Conservation (phyloP, 2,113 vertebrate genomes). For the Sander lucioperca region DNA sequence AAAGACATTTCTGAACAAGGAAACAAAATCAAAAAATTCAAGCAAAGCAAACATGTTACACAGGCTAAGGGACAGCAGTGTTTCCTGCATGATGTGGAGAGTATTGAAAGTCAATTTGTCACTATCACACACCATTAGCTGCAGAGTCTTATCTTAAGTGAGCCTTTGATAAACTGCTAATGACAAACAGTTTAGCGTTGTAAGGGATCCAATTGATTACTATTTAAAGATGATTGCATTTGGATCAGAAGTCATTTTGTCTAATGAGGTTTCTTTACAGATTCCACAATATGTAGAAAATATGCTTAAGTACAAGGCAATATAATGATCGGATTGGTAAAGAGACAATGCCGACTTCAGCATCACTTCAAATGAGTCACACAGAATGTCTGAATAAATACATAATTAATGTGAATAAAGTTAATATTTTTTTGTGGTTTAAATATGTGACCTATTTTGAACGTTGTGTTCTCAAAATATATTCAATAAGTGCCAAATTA, state of each 20-base stretch:
- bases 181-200: conserved; percentile 78
- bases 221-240: conserved; percentile 80
- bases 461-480: conserved; percentile 79
- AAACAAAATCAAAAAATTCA: conserved; percentile 41
- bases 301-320: conserved; percentile 72
- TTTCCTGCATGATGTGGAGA: conserved; percentile 44
- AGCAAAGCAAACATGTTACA: conserved; percentile 42
- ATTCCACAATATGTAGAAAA: conserved; percentile 75
- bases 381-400: conserved; percentile 68
- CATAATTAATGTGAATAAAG: conserved; percentile 82
- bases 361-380: conserved; percentile 77
- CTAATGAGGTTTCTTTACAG: conserved; percentile 74
- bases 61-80: conserved; percentile 46
- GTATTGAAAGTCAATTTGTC: conserved; percentile 79
- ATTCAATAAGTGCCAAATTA: conserved; percentile 84
- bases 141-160: conserved; percentile 74
- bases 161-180: conserved; percentile 77
- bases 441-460: conserved; percentile 82
- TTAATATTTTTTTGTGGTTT: conserved; percentile 74
- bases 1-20: conserved; percentile 35
- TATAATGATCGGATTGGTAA: conserved; percentile 77
- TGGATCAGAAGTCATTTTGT: conserved; percentile 79
- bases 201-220: conserved; percentile 79
- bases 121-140: conserved; percentile 72
- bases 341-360: conserved; percentile 73